A percentile compares a stretch with the other conserved stretches of the same genome.
phyloP scores from a whole-genome alignment of 2,888 invertebrate species.

The Tipula vernalis region DNA sequence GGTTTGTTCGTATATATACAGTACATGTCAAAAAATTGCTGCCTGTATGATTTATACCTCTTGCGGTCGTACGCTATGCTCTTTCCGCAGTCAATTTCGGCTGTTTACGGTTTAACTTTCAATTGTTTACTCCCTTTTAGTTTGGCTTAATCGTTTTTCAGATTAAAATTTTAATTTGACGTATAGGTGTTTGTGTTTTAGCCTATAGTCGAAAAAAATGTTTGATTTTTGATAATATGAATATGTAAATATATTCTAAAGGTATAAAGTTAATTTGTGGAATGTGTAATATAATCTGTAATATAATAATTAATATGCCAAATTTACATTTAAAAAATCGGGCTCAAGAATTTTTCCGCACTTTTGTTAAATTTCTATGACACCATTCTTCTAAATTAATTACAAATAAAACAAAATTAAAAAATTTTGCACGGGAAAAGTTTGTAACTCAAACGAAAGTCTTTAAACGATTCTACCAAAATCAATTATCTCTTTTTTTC shows the following conservation, averaged over 20 bases:
- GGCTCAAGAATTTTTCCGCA: too few relatives aligned
- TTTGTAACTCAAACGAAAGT: too few relatives aligned
- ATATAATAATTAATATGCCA: too few relatives aligned
- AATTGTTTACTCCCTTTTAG: neutral
- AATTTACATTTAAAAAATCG: too few relatives aligned
- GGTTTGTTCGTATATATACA: neutral
- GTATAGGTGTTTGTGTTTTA: neutral
- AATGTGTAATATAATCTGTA: too few relatives aligned
- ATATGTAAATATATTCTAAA: neutral
- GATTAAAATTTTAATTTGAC: neutral
- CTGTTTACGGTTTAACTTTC: neutral
- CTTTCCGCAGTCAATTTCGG: neutral
- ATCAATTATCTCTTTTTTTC: too few relatives aligned
- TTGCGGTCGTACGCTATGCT: neutral
- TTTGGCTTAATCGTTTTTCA: neutral
- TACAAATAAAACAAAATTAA: too few relatives aligned
- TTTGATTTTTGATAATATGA: neutral
- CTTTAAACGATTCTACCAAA: too few relatives aligned
- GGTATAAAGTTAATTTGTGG: neutral
- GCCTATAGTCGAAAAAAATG: neutral
- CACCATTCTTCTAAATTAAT: too few relatives aligned
- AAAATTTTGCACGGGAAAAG: too few relatives aligned
- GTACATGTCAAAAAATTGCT: neutral
- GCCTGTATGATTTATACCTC: neutral
- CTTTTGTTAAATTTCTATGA: too few relatives aligned